Conservation (phyloP, 2,113 vertebrate species). For the Nerophis lumbriciformis region DNA sequence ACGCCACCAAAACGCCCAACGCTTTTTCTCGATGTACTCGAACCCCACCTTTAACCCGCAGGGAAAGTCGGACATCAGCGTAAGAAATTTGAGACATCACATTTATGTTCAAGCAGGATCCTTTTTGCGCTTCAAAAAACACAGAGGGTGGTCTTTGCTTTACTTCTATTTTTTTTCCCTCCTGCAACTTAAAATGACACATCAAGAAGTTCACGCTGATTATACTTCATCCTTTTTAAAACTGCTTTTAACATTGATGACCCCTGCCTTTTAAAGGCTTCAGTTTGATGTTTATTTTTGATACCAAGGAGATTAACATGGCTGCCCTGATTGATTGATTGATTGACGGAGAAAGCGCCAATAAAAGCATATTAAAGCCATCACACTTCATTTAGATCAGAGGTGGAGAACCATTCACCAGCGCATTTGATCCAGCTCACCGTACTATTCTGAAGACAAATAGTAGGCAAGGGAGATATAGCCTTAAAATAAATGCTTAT, state of each 20-base stretch:
- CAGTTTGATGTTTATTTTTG: neutral
- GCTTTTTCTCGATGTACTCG: slow-evolving; percentile 18
- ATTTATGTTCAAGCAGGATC: slow-evolving; percentile 4
- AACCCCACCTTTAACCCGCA: slow-evolving; percentile 40
- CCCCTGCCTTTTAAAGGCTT: neutral
- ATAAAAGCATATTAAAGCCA: neutral
- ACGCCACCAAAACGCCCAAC: slow-evolving; percentile 30
- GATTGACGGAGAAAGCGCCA: neutral
- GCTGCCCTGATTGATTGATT: slow-evolving; percentile 1
- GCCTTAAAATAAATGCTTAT: too few relatives aligned
- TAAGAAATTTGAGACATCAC: slow-evolving; percentile 1
- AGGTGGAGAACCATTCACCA: too few relatives aligned
- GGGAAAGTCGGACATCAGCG: slow-evolving; percentile 4
- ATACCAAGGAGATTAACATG: too few relatives aligned
- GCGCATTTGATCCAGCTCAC: too few relatives aligned
- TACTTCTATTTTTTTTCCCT: neutral
- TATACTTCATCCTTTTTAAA: neutral
- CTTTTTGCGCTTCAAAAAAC: slow-evolving; percentile 20
- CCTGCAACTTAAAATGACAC: slow-evolving; percentile 1
- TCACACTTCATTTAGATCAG: neutral
- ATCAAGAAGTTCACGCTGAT: slow-evolving; percentile 5
- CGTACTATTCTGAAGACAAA: too few relatives aligned
- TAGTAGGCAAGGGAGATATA: too few relatives aligned
- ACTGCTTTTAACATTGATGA: neutral
- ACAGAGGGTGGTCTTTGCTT: slow-evolving; percentile 4